A percentile compares a stretch with the other conserved stretches of the same genome.
Evolutionary conservation across 2,797 vertebrate species (phyloP).

Genomic region (Rhynchotus rufescens): DNA sequence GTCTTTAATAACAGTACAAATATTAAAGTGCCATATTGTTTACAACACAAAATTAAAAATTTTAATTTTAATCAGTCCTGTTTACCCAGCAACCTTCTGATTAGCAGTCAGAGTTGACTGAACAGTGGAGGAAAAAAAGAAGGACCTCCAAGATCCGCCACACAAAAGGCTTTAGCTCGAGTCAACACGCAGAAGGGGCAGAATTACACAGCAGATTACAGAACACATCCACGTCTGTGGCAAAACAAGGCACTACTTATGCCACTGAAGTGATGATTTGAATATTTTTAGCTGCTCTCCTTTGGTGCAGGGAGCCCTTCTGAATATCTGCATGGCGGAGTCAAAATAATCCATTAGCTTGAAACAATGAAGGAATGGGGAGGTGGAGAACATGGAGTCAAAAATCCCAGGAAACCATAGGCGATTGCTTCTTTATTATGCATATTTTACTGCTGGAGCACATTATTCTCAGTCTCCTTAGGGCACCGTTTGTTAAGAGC

Average conservation of each 20-base stretch:
- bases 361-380: conserved; percentile 26
- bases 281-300: background rate
- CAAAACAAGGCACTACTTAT: background rate
- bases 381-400: background rate
- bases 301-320: background rate
- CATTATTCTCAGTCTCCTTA: conserved; percentile 41
- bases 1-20: conserved; percentile 36
- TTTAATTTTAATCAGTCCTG: conserved; percentile 52
- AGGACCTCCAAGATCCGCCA: background rate
- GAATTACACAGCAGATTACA: background rate
- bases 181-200: background rate
- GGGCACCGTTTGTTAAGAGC: conserved; percentile 7
- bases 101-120: conserved; percentile 43
- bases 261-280: background rate
- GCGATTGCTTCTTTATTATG: conserved; percentile 54
- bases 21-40: conserved; percentile 41
- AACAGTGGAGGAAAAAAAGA: background rate
- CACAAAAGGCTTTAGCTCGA: background rate
- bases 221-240: background rate
- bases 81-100: conserved; percentile 57
- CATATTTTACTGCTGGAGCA: conserved; percentile 43
- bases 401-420: conserved; percentile 28
- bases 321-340: conserved; percentile 14
- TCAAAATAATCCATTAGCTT: background rate
- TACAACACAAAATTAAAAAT: conserved; percentile 44